These are phyloP conservation scores for Campylomormyrus numenius DNA, from an alignment of 2,113 vertebrate species.

Conservation along the genomic window DNA sequence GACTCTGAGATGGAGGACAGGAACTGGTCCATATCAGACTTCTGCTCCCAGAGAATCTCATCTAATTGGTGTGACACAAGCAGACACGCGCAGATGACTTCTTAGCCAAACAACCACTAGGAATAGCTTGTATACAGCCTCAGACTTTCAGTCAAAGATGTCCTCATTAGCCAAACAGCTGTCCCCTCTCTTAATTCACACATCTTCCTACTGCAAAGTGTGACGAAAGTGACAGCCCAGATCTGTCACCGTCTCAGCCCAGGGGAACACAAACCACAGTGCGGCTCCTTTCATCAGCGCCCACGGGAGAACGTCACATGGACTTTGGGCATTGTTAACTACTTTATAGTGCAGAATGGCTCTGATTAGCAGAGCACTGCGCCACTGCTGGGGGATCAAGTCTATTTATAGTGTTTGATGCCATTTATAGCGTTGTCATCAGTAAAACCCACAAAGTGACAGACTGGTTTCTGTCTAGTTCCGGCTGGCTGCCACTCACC, in stretches of 20 bases:
- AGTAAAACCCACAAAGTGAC: not conserved
- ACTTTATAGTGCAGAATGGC: not conserved
- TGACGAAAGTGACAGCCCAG: constrained; percentile 50
- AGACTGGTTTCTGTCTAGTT: not conserved
- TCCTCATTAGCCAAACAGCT: not conserved
- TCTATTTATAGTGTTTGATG: not conserved
- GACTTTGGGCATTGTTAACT: not conserved
- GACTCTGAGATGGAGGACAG: constrained; percentile 85
- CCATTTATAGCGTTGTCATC: not conserved
- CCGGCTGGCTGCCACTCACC: constrained; percentile 64
- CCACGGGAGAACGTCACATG: not conserved
- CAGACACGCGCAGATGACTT: not conserved
- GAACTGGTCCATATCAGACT: constrained; percentile 91
- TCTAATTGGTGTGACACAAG: constrained; percentile 54
- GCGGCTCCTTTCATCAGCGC: constrained; percentile 29
- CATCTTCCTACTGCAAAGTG: constrained; percentile 36
- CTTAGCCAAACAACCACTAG: not conserved
- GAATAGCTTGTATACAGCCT: not conserved
- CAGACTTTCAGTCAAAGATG: not conserved
- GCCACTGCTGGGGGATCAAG: not conserved
- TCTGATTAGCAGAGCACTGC: not conserved
- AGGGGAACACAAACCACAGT: constrained; percentile 31
- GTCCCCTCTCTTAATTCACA: not conserved
- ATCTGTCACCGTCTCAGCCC: constrained; percentile 49
- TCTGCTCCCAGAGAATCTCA: constrained; percentile 88